Percentiles rank a stretch among this genome's conserved stretches.
Conservation (phyloP, 2,113 vertebrate species). For the Argyrosomus japonicus region DNA sequence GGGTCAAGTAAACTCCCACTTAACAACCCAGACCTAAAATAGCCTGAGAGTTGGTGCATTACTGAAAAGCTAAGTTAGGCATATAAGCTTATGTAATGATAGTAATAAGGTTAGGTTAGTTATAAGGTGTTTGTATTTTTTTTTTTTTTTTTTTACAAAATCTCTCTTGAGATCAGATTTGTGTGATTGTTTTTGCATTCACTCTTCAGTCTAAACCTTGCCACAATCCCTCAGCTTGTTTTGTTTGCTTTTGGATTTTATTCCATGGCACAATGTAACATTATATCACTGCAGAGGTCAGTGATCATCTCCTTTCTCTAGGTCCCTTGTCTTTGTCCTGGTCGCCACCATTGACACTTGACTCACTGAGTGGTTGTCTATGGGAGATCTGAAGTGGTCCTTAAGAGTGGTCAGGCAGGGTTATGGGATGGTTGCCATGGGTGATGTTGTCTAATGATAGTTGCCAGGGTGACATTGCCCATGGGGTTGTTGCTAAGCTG, state of each 20-base stretch:
- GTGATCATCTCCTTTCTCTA: neutral
- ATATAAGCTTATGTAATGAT: no score
- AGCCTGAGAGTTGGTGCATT: neutral
- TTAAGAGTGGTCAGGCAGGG: constrained; percentile 45
- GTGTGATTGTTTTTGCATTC: neutral
- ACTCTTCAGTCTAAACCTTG: neutral
- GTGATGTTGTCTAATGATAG: constrained; percentile 53
- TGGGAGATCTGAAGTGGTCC: constrained; percentile 55
- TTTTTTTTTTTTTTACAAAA: neutral
- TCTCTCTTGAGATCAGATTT: neutral
- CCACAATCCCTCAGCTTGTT: neutral
- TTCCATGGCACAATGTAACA: neutral
- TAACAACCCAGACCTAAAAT: neutral
- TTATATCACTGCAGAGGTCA: constrained; percentile 2
- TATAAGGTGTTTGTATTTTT: no score
- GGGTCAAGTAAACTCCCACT: neutral
- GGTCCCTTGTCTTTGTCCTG: neutral
- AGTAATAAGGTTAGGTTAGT: no score
- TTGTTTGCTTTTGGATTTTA: neutral
- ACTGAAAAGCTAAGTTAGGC: no score
- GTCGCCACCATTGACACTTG: constrained; percentile 2
- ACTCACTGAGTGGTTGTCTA: constrained; percentile 18
- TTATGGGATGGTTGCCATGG: constrained; percentile 67
- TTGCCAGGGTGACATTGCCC: constrained; percentile 63
- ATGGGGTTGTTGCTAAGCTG: constrained; percentile 63